Evolutionary conservation across 2,888 invertebrate genomes (phyloP), one percentile per base, ranked within the genome.

Genomic region (Asteroscopus sphinx): DNA sequence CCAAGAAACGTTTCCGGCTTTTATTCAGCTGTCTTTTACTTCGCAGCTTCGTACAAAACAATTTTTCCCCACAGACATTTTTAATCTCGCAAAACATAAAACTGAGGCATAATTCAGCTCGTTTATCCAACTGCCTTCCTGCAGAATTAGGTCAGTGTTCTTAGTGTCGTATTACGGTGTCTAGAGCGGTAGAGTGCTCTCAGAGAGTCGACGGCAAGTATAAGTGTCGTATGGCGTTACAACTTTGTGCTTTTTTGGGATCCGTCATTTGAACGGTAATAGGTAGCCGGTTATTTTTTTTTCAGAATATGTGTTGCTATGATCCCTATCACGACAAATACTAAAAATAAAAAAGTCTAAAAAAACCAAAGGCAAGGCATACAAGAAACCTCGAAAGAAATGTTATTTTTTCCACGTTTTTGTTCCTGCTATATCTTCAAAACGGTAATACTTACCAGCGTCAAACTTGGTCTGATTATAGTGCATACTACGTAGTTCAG

Each of bases 121-220:
- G 49, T 57, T 66, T 62, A 52, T 47, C 15, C 46, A 46, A 40
- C 26, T 15, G 35, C 30, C 21, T 15, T 58, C 35, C 41, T 44
- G 6, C 16, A 37, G 45, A 78, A 66, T 67, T 60, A 44, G 79
- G 78, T 72, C 77, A 73, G 48, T 37, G 46, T 41, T 55, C 59
- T 66, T 66, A 73, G 64, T 63, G 69, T 67, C 72, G 36, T 62
- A 58, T 76, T 68, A 73, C 65, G 46, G 73, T 49, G 63, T 62
- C 67, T 58, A 49, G 55, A 61, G 58, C 41, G 13, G 13, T 26
- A 21, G 54, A 67, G 51, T 15, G 56, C 64, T 61, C 64, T 69
- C 26, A 1, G 16, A 44, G 47, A 59, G 55, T 11, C 55, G 26
- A 32, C 45, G 33, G 26, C 35, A n/a, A 35, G 42, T 32, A 45